Conservation (phyloP, 2,888 invertebrate genomes). For the Abscondita cerata region DNA sequence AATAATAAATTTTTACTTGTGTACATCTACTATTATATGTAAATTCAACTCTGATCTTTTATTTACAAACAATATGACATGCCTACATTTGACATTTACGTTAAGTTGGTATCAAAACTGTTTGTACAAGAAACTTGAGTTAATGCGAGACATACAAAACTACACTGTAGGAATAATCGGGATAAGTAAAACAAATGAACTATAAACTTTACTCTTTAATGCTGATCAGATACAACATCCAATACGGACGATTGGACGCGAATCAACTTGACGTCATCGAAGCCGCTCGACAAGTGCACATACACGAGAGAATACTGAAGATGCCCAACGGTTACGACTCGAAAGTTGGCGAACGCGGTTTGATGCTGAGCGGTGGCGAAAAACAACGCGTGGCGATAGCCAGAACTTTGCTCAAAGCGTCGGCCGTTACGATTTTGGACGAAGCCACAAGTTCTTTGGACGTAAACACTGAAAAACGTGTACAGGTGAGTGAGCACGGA, state of each 20-base stretch:
- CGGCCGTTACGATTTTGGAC: slow-evolving; percentile 88
- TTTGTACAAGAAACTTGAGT: not conserved
- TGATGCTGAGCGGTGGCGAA: slow-evolving; percentile 95
- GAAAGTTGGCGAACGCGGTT: slow-evolving; percentile 91
- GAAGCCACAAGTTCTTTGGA: slow-evolving; percentile 96
- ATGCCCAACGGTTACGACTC: slow-evolving; percentile 92
- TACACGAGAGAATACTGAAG: slow-evolving; percentile 87
- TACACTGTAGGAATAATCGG: not conserved
- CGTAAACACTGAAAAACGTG: slow-evolving; percentile 92
- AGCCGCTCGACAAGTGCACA: slow-evolving; percentile 92
- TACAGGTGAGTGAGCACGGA: slow-evolving; percentile 74
- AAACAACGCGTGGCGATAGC: slow-evolving; percentile 98
- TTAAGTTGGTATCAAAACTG: not conserved
- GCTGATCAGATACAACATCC: slow-evolving; percentile 82
- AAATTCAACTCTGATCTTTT: no score
- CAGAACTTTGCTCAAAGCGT: slow-evolving; percentile 90
- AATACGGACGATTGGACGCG: slow-evolving; percentile 85
- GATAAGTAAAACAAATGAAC: slow-evolving; percentile 10
- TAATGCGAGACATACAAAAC: not conserved
- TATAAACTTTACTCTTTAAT: slow-evolving; percentile 20
- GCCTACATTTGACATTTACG: not conserved
- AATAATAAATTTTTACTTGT: no score
- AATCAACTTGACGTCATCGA: slow-evolving; percentile 82
- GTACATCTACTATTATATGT: no score
- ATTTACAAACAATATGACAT: not conserved